Conservation (phyloP, 2,888 invertebrate species). For the Kryphioiulus occultus region DNA sequence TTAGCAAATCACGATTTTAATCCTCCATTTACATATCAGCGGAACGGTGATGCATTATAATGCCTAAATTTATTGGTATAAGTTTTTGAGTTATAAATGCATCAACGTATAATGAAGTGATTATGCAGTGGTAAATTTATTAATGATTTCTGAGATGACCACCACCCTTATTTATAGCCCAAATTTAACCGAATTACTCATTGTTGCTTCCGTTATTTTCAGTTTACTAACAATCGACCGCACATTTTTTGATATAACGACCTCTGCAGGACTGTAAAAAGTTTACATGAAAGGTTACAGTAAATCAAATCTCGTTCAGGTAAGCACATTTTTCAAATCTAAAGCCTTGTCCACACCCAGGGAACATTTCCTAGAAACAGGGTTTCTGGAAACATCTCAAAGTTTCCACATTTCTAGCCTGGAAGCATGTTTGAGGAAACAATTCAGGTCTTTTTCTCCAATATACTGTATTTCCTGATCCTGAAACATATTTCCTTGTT, state of each 20-base stretch:
- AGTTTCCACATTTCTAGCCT: no score
- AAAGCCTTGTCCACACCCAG: no score
- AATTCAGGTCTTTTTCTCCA: no score
- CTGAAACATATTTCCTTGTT: no score
- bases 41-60: no score
- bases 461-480: no score
- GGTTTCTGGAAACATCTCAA: no score
- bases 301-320: background rate
- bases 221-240: background rate
- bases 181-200: slow-evolving; percentile 12
- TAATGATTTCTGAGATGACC: background rate
- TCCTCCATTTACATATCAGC: no score
- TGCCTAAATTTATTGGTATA: no score
- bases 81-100: background rate
- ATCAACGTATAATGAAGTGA: background rate
- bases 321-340: background rate
- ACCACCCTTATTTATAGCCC: slow-evolving; percentile 23
- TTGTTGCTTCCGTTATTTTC: background rate
- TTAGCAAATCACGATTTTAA: no score
- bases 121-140: background rate
- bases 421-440: no score
- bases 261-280: background rate
- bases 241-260: background rate
- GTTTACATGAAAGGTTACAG: background rate
- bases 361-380: no score